Base-by-base conservation (phyloP, 2,888 invertebrate species). In the Watsonalla cultraria region DNA sequence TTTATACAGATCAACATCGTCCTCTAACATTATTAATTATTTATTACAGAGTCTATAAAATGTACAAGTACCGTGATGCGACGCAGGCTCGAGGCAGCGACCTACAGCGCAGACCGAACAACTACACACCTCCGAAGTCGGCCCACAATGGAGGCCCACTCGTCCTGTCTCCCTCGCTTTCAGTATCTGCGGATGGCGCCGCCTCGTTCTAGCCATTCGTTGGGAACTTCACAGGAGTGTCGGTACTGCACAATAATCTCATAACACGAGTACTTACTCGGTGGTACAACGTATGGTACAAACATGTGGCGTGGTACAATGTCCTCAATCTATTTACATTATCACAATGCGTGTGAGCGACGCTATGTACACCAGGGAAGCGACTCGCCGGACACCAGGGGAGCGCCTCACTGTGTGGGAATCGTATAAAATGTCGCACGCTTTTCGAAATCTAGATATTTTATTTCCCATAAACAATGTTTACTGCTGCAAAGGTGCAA, bases 1-100 rank as follows among this genome's bases (percentile, higher is more conserved):
- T 86, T 86, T 85, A 79, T 82, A 89, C 86, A 87, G 76, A 74
- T 80, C 79, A 74, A 81, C 81, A 70, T 72, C 74, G 65, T 70
- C 70, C 64, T 70, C 75, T 77, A 76, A 65, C 64, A 68, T 70
- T 71, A 71, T 64, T 65, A 59, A 74, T 61, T 72, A 60, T 66
- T 70, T 65, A 70, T 61, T 63, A 65, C 62, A 72, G 73, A 74
- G 74, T 75, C 80, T 80, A 78, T 80, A 81, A 74, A 80, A 76
- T 80, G 61, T 84, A 84, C 80, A 82, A 65, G 76, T 80, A 81
- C 71, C 80, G 76, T 82, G 80, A 70, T 65, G 69, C 64, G 59
- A 70, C 62, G 62, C 63, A 63, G 42, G 5, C 42, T 11, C 42
- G 2, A 1, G 42, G 5, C 42, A 11, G 42, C 42, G 11, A 5